Conservation (phyloP, 2,113 vertebrate species). For the Poeciliopsis turrubarensis region DNA sequence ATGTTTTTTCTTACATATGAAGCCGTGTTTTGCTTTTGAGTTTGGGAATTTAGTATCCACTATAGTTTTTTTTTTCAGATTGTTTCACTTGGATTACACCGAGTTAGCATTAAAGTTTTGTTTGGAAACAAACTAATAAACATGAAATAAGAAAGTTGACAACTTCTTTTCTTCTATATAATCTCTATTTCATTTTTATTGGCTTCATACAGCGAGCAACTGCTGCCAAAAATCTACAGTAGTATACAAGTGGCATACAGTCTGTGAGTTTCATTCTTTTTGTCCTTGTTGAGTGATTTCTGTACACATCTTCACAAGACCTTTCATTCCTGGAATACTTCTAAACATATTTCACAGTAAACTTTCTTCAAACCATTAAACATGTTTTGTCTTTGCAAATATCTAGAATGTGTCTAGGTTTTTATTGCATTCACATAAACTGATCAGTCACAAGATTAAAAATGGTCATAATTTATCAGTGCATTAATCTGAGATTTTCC, state of each 20-base stretch:
- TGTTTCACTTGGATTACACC: not conserved
- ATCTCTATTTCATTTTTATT: constrained; percentile 59
- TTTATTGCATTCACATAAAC: constrained; percentile 29
- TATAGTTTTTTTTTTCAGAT: no score
- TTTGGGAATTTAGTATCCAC: no score
- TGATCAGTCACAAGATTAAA: constrained; percentile 2
- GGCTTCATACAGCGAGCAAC: constrained; percentile 57
- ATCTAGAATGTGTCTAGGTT: constrained; percentile 19
- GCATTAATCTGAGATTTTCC: not conserved
- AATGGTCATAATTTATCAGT: not conserved
- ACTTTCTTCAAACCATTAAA: constrained; percentile 60
- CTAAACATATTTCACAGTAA: constrained; percentile 5
- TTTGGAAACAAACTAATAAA: not conserved
- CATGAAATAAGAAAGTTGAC: not conserved
- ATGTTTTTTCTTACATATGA: no score
- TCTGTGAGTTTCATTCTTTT: constrained; percentile 32
- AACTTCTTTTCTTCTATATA: constrained; percentile 19
- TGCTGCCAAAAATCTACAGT: constrained; percentile 62
- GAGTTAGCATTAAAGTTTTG: not conserved
- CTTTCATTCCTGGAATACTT: constrained; percentile 5
- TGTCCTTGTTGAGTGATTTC: constrained; percentile 28
- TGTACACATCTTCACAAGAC: constrained; percentile 27
- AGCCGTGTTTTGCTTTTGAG: no score
- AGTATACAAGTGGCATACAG: constrained; percentile 47
- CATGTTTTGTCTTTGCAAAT: constrained; percentile 23